Evolutionary conservation across 2,888 invertebrate genomes (phyloP), one percentile per base, ranked within the genome.

Genomic region (Eudemis profundana): DNA sequence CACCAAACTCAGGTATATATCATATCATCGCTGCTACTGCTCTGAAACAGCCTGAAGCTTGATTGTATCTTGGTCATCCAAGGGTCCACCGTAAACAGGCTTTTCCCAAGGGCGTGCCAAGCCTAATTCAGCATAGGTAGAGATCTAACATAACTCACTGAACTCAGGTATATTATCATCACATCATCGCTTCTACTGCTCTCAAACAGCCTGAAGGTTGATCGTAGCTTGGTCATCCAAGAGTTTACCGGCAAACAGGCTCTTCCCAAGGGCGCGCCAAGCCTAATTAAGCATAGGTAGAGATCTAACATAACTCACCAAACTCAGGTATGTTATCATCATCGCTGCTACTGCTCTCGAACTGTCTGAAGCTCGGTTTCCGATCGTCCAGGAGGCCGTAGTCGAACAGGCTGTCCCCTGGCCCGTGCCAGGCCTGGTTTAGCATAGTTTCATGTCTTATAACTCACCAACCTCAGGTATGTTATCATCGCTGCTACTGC

Each of bases 21-120:
- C 68, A 91, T 90, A 69, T 91, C 91, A 74, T 91, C 92, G 60
- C 89, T 89, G 73, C 90, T 90, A 70, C 89, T 90, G 68, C 83
- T 87, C 38, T 90, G 90, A 0, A 86, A 54, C 21, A 80, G 81
- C 68, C 81, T 79, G 70, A 85, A 86, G 12, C 81, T n/a, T n/a
- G n/a, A 74, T 1, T 78, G 79, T 57, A 78, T 82, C 46, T 70
- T 75, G n/a, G 54, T 83, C 84, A 27, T 84, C 83, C 8, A 93
- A 71, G 0, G 92, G 89, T 3, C 89, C 90, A 68, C 90, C 92
- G 51, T 88, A 68, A 91, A 92, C 62, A 93, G 77, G n/a, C 85
- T 86, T 14, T 91, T 86, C 4, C 90, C 93, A 0, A 93, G 93
- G 2, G 93, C 93, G 61, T 93, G 93, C 93, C 93, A 93, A 47